phyloP scores from a whole-genome alignment of 1,140 invertebrate species.

The Temnothorax curvispinosus region DNA sequence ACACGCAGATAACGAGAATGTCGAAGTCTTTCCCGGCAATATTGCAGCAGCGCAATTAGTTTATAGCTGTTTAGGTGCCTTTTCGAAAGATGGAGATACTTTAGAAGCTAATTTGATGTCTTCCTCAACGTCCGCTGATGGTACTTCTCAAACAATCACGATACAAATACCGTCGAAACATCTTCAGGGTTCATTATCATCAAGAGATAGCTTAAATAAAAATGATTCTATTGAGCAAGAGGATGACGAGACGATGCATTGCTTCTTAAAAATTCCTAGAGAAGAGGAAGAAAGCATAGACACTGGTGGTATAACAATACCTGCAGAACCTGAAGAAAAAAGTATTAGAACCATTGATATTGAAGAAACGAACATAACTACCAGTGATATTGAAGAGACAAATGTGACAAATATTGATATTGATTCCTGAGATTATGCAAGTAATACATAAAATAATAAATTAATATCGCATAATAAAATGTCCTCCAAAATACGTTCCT shows the following conservation, averaged over 20 bases:
- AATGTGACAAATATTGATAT: constrained; percentile 68
- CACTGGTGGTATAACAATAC: constrained; percentile 88
- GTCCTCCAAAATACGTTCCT: constrained; percentile 36
- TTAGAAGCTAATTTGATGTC: constrained; percentile 84
- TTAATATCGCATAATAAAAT: constrained; percentile 27
- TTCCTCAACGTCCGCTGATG: constrained; percentile 83
- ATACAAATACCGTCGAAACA: constrained; percentile 84
- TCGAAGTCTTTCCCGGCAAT: constrained; percentile 85
- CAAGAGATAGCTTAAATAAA: constrained; percentile 71
- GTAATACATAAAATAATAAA: constrained; percentile 17
- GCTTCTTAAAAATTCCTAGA: constrained; percentile 85
- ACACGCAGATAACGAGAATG: constrained; percentile 75
- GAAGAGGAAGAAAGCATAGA: constrained; percentile 87
- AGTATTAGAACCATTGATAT: constrained; percentile 68
- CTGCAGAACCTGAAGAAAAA: constrained; percentile 82
- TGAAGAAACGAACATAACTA: constrained; percentile 50
- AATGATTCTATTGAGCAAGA: constrained; percentile 80
- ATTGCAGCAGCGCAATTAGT: constrained; percentile 86
- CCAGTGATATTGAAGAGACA: constrained; percentile 67
- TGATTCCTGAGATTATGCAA: constrained; percentile 71
- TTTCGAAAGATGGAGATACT: constrained; percentile 81
- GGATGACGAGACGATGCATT: constrained; percentile 85
- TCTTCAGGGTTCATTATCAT: constrained; percentile 78
- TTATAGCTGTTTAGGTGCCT: constrained; percentile 86
- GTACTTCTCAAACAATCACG: constrained; percentile 85